Percentiles rank a stretch among this genome's conserved stretches.
phyloP scores from a whole-genome alignment of 2,888 invertebrate species.

The Tetranychus truncatus region DNA sequence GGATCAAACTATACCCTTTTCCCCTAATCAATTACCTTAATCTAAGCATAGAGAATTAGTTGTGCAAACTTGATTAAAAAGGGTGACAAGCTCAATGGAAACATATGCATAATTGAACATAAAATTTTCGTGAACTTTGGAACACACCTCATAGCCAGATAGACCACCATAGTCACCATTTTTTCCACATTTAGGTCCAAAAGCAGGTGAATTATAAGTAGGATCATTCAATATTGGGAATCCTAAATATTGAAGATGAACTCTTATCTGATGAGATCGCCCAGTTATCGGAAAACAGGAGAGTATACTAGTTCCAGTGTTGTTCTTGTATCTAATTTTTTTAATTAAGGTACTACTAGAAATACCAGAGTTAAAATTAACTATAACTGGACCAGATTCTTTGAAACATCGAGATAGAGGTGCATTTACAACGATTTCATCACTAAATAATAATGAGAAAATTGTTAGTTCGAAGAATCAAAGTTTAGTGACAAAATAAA shows the following conservation, averaged over 20 bases:
- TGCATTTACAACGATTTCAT: neutral
- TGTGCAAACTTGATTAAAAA: too few relatives aligned
- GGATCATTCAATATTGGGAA: constrained; percentile 95
- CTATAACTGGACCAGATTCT: constrained; percentile 82
- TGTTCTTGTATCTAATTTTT: constrained; percentile 66
- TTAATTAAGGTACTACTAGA: constrained; percentile 78
- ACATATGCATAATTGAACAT: too few relatives aligned
- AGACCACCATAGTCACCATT: constrained; percentile 55
- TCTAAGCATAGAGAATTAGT: too few relatives aligned
- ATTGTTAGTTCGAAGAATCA: too few relatives aligned
- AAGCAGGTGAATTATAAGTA: constrained; percentile 72
- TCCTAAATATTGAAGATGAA: constrained; percentile 90
- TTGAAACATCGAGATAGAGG: constrained; percentile 14
- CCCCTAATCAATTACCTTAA: too few relatives aligned
- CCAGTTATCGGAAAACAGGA: constrained; percentile 86
- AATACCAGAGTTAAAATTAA: constrained; percentile 66
- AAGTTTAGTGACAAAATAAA: neutral
- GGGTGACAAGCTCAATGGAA: too few relatives aligned
- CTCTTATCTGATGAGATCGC: constrained; percentile 94
- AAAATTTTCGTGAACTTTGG: too few relatives aligned
- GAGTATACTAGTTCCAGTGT: constrained; percentile 73
- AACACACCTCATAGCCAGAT: neutral
- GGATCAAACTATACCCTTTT: too few relatives aligned
- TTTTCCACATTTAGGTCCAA: constrained; percentile 79
- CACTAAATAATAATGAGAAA: neutral